Evolutionary conservation across 2,113 vertebrate species (phyloP).

Genomic region (Ardeotis arabs): DNA sequence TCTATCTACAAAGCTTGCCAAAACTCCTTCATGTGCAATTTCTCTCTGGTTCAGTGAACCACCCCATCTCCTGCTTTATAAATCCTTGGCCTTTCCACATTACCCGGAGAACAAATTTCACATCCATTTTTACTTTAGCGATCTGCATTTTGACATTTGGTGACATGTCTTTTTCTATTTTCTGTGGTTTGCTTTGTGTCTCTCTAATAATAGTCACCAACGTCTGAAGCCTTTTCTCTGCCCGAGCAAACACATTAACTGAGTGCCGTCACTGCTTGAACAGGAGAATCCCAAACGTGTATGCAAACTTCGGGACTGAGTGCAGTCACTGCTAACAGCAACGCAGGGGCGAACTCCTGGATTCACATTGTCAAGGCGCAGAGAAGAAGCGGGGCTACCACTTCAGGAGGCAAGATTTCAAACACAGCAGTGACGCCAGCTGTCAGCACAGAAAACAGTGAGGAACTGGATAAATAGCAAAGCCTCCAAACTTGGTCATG

Average conservation of each 20-base stretch:
- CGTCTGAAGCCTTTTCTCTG: slow-evolving; percentile 27
- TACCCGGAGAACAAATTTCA: background rate
- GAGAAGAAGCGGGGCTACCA: background rate
- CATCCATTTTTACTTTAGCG: background rate
- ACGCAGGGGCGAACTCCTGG: background rate
- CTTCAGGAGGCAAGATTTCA: background rate
- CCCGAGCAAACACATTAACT: slow-evolving; percentile 21
- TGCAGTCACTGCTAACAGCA: background rate
- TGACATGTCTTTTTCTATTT: background rate
- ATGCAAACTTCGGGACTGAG: background rate
- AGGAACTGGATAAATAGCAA: slow-evolving; percentile 16
- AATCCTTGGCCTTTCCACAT: background rate
- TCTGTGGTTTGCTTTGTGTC: slow-evolving; percentile 16
- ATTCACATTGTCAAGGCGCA: background rate
- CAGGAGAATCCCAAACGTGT: background rate
- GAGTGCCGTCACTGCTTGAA: slow-evolving; percentile 22
- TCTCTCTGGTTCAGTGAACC: background rate
- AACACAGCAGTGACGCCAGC: background rate
- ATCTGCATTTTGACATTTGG: slow-evolving; percentile 41
- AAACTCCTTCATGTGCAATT: background rate
- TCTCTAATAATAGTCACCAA: background rate
- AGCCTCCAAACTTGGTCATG: background rate
- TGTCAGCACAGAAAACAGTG: slow-evolving; percentile 25
- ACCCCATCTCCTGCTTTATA: slow-evolving; percentile 7
- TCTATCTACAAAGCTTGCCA: background rate